These are phyloP conservation scores for Pardalotus punctatus DNA, from an alignment of 2,113 vertebrate species.

Conservation along the genomic window DNA sequence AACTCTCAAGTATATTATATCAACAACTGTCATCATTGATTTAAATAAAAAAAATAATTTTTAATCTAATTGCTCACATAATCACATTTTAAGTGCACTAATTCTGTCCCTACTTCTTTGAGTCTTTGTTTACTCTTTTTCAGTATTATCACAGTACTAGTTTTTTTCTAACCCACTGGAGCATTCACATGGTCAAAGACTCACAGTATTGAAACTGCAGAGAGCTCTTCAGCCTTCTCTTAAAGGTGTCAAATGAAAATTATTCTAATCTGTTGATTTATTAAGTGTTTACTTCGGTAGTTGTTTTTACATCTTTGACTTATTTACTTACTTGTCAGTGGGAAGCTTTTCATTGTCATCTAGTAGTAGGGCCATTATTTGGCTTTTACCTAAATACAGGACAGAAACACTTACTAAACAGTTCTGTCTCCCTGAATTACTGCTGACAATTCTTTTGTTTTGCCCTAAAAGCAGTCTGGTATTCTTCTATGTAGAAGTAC, in stretches of 20 bases:
- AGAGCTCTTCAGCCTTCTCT: slow-evolving; percentile 17
- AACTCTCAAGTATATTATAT: neutral
- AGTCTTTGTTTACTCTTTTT: slow-evolving; percentile 10
- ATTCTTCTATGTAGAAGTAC: neutral
- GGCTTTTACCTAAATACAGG: neutral
- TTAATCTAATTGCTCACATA: neutral
- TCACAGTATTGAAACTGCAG: neutral
- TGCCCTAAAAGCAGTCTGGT: neutral
- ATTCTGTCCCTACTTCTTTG: neutral
- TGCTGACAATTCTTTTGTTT: neutral
- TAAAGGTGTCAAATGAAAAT: slow-evolving; percentile 1
- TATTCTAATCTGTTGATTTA: neutral
- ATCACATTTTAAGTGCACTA: neutral
- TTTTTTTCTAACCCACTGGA: neutral
- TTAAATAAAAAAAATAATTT: neutral
- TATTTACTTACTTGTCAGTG: neutral
- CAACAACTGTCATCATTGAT: neutral
- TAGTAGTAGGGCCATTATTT: neutral
- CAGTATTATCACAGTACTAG: neutral
- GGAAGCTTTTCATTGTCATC: neutral
- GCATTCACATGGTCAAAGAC: neutral
- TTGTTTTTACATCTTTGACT: neutral
- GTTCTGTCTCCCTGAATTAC: neutral
- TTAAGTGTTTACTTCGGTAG: neutral
- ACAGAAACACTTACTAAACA: neutral